Evolutionary conservation across 2,113 vertebrate species (phyloP).

Genomic region (Centropus bengalensis): DNA sequence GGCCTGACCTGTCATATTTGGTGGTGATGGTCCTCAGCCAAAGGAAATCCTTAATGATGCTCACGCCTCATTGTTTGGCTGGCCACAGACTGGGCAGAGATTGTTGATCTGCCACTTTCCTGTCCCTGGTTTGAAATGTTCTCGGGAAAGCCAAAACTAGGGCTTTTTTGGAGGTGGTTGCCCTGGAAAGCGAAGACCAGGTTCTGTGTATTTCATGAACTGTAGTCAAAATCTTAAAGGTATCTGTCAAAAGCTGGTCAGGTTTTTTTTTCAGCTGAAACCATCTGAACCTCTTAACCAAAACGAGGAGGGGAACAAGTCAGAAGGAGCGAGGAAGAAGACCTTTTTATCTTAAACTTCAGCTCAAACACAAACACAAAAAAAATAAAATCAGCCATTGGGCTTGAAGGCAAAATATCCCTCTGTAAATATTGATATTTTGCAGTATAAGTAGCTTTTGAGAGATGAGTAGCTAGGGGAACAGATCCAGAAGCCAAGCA

Average conservation of each 20-base stretch:
- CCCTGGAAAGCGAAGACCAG: neutral
- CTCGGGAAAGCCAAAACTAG: neutral
- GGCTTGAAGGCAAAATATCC: conserved; percentile 3
- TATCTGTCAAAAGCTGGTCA: neutral
- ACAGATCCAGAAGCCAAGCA: conserved; percentile 59
- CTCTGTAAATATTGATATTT: conserved; percentile 51
- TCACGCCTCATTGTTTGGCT: neutral
- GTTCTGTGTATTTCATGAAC: neutral
- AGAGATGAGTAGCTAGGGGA: conserved; percentile 52
- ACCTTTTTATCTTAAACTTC: neutral
- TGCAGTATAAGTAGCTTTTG: conserved; percentile 64
- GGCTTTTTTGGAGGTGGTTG: neutral
- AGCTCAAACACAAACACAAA: conserved; percentile 30
- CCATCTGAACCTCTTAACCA: neutral
- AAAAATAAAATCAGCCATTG: conserved; percentile 54
- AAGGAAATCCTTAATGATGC: neutral
- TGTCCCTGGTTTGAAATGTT: neutral
- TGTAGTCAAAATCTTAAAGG: neutral
- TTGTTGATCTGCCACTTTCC: neutral
- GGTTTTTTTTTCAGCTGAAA: neutral
- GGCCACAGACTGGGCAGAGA: neutral
- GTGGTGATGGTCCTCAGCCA: neutral
- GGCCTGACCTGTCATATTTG: neutral
- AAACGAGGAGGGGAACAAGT: neutral
- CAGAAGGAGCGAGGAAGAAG: neutral